Conservation (phyloP, 1,140 invertebrate genomes). For the Hypothenemus hampei region DNA sequence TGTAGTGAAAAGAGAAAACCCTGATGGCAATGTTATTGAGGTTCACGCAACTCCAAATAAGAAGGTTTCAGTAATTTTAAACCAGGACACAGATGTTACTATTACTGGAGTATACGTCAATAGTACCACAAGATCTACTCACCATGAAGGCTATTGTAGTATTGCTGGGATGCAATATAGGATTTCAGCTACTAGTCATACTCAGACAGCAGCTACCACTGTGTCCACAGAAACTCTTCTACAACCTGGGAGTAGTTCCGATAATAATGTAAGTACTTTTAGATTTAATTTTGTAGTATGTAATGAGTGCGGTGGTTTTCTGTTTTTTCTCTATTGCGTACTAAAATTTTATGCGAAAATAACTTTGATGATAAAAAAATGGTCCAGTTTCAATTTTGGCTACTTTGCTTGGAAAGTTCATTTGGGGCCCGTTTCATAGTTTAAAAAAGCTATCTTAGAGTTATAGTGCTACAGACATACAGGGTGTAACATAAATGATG, state of each 20-base stretch:
- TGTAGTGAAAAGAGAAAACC: too few species aligned
- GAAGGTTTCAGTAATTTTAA: conserved; percentile 64
- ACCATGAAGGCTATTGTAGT: conserved; percentile 76
- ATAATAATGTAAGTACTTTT: conserved; percentile 48
- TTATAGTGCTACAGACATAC: too few species aligned
- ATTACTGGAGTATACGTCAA: conserved; percentile 78
- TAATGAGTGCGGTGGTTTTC: neutral
- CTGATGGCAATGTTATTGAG: conserved; percentile 57
- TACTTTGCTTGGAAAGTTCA: too few species aligned
- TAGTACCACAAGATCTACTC: conserved; percentile 64
- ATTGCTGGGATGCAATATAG: conserved; percentile 78
- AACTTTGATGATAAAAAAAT: too few species aligned
- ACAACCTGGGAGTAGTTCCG: conserved; percentile 38
- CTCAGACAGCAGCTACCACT: conserved; percentile 71
- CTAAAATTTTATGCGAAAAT: too few species aligned
- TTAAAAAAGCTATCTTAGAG: too few species aligned
- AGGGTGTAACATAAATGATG: too few species aligned
- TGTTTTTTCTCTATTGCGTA: too few species aligned
- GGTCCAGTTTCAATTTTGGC: too few species aligned
- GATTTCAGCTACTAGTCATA: conserved; percentile 68
- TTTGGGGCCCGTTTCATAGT: too few species aligned
- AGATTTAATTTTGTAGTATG: neutral
- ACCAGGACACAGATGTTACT: conserved; percentile 80
- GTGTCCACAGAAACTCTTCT: conserved; percentile 58
- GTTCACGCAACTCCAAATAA: conserved; percentile 51